Conservation (phyloP, 2,797 vertebrate species). For the Sebastes minor region DNA sequence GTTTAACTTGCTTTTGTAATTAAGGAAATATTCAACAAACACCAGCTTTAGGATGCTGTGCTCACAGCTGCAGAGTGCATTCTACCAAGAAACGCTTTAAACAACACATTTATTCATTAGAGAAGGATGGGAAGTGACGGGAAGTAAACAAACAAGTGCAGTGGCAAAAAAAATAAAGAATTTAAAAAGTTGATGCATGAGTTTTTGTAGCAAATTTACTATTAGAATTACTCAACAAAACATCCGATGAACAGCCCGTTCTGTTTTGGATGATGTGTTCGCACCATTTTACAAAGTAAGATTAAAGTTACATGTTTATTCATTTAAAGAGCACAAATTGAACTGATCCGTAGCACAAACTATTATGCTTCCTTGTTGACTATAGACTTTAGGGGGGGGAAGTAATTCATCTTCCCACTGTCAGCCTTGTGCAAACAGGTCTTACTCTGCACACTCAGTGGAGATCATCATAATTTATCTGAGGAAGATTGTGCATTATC, state of each 20-base stretch:
- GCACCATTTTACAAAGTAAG: constrained; percentile 26
- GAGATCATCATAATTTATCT: constrained; percentile 34
- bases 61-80: constrained; percentile 24
- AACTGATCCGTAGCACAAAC: constrained; percentile 51
- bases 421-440: constrained; percentile 34
- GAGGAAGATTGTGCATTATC: neutral
- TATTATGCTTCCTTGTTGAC: constrained; percentile 39
- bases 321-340: constrained; percentile 47
- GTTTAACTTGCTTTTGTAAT: constrained; percentile 47
- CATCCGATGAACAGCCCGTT: constrained; percentile 39
- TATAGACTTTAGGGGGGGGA: constrained; percentile 20
- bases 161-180: neutral
- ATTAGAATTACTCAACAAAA: constrained; percentile 57
- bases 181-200: constrained; percentile 1
- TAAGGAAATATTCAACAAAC: constrained; percentile 47
- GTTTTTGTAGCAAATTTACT: constrained; percentile 26
- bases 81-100: constrained; percentile 22
- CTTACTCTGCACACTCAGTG: constrained; percentile 1
- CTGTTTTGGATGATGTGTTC: constrained; percentile 34
- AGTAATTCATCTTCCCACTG: constrained; percentile 18
- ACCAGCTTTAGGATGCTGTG: neutral
- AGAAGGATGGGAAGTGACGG: constrained; percentile 13
- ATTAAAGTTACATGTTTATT: constrained; percentile 58
- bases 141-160: constrained; percentile 42
- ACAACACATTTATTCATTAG: constrained; percentile 40